Evolutionary conservation across 1,140 invertebrate species (phyloP).

Genomic region (Nylanderia fulva): DNA sequence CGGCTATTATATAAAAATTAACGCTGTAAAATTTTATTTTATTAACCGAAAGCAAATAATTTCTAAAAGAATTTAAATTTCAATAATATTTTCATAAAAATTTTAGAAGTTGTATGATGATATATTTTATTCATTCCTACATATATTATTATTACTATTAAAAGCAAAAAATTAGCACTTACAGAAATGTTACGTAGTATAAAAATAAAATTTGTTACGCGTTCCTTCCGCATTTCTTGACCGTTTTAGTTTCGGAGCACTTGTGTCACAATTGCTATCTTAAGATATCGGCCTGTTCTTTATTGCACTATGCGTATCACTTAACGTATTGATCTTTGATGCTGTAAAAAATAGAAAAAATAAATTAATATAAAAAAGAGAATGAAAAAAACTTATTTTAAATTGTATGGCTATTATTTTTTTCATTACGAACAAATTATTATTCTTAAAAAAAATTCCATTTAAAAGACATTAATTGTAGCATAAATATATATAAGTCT

Average conservation of each 20-base stretch:
- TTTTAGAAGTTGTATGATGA: background rate
- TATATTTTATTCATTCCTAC: background rate
- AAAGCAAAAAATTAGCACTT: background rate
- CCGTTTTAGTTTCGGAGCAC: constrained; percentile 28
- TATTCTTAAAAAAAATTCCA: background rate
- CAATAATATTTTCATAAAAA: background rate
- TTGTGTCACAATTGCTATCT: constrained; percentile 33
- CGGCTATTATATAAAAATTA: background rate
- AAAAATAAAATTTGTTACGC: constrained; percentile 45
- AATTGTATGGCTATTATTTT: background rate
- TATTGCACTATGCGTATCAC: background rate
- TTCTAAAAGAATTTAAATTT: background rate
- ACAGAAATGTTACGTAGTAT: background rate
- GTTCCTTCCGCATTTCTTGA: constrained; percentile 42
- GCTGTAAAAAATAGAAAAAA: background rate
- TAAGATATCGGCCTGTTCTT: constrained; percentile 12
- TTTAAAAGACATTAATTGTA: background rate
- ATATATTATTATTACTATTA: background rate
- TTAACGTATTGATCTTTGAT: background rate
- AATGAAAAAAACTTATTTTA: background rate
- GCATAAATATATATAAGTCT: background rate
- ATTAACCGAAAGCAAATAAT: background rate
- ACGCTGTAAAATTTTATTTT: background rate
- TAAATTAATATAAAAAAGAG: too few species aligned
- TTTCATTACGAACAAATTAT: background rate